These are phyloP conservation scores for Leptinotarsa rubiginosa DNA, from an alignment of 2,888 invertebrate species.

Conservation along the genomic window DNA sequence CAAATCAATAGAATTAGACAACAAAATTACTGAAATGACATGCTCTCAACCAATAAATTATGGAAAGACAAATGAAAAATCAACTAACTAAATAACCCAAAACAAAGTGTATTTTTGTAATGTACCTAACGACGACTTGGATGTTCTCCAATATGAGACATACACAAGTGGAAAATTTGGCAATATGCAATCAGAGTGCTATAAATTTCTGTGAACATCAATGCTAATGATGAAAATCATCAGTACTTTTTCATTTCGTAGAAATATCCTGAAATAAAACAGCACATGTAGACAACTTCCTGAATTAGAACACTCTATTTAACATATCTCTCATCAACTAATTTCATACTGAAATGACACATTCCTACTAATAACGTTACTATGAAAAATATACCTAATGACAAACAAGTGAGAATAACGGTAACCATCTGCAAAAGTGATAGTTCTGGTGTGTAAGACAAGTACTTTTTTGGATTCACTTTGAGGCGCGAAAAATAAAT, in stretches of 20 bases:
- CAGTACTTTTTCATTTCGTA: conserved; percentile 12
- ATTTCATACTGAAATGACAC: no score
- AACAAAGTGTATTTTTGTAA: conserved; percentile 13
- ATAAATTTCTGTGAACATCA: conserved; percentile 26
- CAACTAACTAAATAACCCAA: not conserved
- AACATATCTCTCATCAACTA: not conserved
- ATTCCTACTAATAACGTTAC: no score
- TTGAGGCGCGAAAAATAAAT: no score
- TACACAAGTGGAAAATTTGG: conserved; percentile 23
- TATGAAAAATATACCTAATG: no score
- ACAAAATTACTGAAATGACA: not conserved
- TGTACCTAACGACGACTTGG: conserved; percentile 15
- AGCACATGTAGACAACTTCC: not conserved
- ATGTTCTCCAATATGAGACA: conserved; percentile 12
- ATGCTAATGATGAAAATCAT: conserved; percentile 25
- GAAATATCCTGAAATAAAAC: not conserved
- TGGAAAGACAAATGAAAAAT: not conserved
- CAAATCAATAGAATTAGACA: no score
- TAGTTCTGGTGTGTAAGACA: no score
- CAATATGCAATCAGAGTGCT: conserved; percentile 14
- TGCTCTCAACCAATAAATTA: not conserved
- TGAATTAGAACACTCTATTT: not conserved
- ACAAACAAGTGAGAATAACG: no score
- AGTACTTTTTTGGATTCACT: no score
- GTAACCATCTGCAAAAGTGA: no score